Base-by-base conservation (phyloP, 2,888 invertebrate genomes). In the Sceliomorpha sp. region DNA sequence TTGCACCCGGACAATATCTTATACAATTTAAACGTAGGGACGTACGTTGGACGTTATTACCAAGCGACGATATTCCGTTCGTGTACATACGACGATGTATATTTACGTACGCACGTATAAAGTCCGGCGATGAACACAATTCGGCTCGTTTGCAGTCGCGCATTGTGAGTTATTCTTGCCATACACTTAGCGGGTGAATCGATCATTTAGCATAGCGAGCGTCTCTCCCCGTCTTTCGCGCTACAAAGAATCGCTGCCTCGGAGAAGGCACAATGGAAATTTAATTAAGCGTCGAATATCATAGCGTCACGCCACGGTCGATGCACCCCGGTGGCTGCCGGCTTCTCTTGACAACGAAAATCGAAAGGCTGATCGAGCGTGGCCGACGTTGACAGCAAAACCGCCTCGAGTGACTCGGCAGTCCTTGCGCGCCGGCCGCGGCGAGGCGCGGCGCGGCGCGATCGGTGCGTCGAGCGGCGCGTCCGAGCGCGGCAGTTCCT, bases 281-380 rank as follows among this genome's bases (percentile, higher is more conserved):
- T 79, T 79, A 84, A 84, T 84, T 80, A 77, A 80, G 70, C 70
- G 73, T 76, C 73, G 64, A 76, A 78, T 79, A 80, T 77, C 76
- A 59, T 72, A 62, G 73, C 72, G 76, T 73, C 72, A 74, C 60
- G 58, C 56, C 47, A 64, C 62, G 50, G 70, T 70, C 66, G 56
- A 70, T 63, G 59, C 55, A 68, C 66, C 63, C 45, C 55, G 58
- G 48, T 66, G 60, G 60, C 70, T 36, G 47, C 34, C 26, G n/a
- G n/a, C n/a, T n/a, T n/a, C n/a, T n/a, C n/a, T n/a, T n/a, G n/a
- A 51, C 70, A 56, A 75, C 74, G 70, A 76, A 75, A 77, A 79
- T 76, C 74, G 66, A 68, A 59, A 72, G 70, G 58, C 74, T 48
- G 63, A 62, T 60, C 62, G 59, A 64, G 62, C 67, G 56, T 50